Conservation (phyloP, 2,113 vertebrate genomes). For the Chaetops frenatus region DNA sequence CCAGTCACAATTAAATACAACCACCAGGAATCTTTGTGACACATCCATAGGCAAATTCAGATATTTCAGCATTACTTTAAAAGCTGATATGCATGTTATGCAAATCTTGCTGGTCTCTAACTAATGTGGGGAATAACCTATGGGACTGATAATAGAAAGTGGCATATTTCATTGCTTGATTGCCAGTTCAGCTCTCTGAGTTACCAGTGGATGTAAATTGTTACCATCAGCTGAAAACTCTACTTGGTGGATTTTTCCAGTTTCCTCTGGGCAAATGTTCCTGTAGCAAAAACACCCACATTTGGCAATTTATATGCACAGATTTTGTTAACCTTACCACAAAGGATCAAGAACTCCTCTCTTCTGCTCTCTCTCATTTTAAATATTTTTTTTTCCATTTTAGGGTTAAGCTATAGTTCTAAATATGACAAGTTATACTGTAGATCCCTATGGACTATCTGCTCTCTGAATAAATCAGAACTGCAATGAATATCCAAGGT, state of each 20-base stretch:
- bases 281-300: background rate
- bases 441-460: background rate
- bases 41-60: background rate
- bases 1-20: background rate
- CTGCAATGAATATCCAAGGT: background rate
- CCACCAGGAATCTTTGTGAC: background rate
- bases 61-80: background rate
- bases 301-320: background rate
- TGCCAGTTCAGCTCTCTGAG: background rate
- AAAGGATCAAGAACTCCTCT: background rate
- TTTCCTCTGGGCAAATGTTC: background rate
- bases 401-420: background rate
- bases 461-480: background rate
- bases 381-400: background rate
- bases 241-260: background rate
- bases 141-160: background rate
- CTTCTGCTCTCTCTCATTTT: background rate
- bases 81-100: background rate
- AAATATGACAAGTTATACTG: background rate
- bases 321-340: background rate
- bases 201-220: background rate
- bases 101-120: background rate
- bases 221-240: background rate
- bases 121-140: background rate
- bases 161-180: background rate